phyloP scores from a whole-genome alignment of 2,888 invertebrate species.

The Falcaria lacertinaria region DNA sequence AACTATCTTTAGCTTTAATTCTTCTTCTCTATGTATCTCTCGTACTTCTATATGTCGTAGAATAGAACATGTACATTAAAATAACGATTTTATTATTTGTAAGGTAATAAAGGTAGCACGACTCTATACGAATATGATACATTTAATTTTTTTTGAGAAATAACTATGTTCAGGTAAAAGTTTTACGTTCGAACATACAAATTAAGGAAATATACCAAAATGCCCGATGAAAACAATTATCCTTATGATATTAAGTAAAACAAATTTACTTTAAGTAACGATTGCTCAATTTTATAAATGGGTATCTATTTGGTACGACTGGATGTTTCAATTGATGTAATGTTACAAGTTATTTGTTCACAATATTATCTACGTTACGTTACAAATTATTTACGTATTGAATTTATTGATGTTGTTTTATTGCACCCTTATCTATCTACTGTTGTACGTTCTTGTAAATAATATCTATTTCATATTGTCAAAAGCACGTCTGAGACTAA shows the following conservation, averaged over 20 bases:
- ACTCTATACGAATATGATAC: slow-evolving; percentile 25
- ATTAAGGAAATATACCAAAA: slow-evolving; percentile 9
- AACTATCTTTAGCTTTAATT: slow-evolving; percentile 35
- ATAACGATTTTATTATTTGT: slow-evolving; percentile 73
- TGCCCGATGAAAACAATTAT: slow-evolving; percentile 36
- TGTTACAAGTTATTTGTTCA: slow-evolving; percentile 5
- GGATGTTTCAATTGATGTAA: slow-evolving; percentile 11
- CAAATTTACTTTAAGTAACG: slow-evolving; percentile 63
- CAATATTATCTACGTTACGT: background rate
- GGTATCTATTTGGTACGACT: slow-evolving; percentile 28
- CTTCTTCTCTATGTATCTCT: slow-evolving; percentile 38
- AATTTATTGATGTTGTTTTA: no score
- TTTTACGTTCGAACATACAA: background rate
- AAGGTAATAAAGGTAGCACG: slow-evolving; percentile 42
- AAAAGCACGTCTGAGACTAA: background rate
- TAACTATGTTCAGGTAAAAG: background rate
- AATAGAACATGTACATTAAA: slow-evolving; percentile 74
- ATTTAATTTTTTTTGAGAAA: background rate
- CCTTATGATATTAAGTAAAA: slow-evolving; percentile 70
- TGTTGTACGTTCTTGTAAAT: slow-evolving; percentile 17
- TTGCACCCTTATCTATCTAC: background rate
- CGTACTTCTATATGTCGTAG: slow-evolving; percentile 62
- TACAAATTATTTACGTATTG: background rate
- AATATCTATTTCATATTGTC: slow-evolving; percentile 2
- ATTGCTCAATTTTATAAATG: slow-evolving; percentile 72